phyloP scores from a whole-genome alignment of 1,140 invertebrate species.

The Drosophila tristis region DNA sequence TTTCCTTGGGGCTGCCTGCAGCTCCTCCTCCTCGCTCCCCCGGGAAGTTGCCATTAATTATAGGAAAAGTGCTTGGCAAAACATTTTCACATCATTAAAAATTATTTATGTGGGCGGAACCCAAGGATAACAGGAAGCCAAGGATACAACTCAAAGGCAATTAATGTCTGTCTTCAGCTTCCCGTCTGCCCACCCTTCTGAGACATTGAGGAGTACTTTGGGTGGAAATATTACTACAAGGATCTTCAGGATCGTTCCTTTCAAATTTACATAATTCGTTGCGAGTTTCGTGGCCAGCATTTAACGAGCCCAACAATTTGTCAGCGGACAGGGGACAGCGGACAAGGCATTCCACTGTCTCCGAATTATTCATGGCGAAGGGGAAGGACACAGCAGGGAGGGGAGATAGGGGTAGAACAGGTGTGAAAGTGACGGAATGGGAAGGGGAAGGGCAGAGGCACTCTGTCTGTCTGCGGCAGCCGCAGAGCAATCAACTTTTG shows the following conservation, averaged over 20 bases:
- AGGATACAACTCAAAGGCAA: slow-evolving; percentile 49
- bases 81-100: slow-evolving; percentile 66
- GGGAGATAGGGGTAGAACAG: background rate
- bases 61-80: slow-evolving; percentile 41
- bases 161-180: slow-evolving; percentile 37
- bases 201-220: background rate
- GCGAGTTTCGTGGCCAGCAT: slow-evolving; percentile 45
- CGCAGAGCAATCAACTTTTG: slow-evolving; percentile 41
- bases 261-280: slow-evolving; percentile 54
- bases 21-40: background rate
- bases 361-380: slow-evolving; percentile 48
- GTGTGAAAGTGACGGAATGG: slow-evolving; percentile 18
- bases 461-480: slow-evolving; percentile 4
- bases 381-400: slow-evolving; percentile 1
- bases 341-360: slow-evolving; percentile 9
- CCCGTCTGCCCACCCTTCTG: background rate
- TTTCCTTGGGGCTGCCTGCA: slow-evolving; percentile 8
- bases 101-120: slow-evolving; percentile 58
- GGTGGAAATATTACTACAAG: slow-evolving; percentile 14
- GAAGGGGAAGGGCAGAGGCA: background rate
- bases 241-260: slow-evolving; percentile 14
- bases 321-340: slow-evolving; percentile 24
- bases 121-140: slow-evolving; percentile 41
- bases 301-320: slow-evolving; percentile 62
- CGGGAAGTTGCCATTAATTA: slow-evolving; percentile 50